A percentile compares a stretch with the other conserved stretches of the same genome.
phyloP scores from a whole-genome alignment of 1,140 invertebrate species.

The Brachionus angularis region DNA sequence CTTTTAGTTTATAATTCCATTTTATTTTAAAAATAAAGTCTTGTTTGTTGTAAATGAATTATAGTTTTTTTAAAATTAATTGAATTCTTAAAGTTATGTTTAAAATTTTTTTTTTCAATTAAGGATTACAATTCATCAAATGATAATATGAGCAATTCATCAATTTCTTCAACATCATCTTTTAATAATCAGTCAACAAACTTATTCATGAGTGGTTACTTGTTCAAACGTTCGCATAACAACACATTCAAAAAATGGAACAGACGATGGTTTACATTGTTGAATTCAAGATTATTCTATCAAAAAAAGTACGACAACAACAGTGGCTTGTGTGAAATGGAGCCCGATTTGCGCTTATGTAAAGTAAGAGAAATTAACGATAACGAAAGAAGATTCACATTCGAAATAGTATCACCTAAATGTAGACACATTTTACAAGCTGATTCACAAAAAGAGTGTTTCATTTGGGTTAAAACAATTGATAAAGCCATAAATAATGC shows the following conservation, averaged over 20 bases:
- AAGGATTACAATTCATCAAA: constrained; percentile 25
- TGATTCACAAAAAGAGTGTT: constrained; percentile 36
- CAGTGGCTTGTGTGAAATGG: constrained; percentile 91
- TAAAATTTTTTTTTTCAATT: neutral
- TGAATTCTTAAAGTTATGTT: no score
- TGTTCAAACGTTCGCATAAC: constrained; percentile 31
- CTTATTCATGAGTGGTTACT: constrained; percentile 18
- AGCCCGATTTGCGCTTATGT: constrained; percentile 87
- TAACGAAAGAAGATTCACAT: constrained; percentile 81
- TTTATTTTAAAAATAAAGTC: neutral
- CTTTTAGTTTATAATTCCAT: neutral
- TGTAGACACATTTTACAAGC: constrained; percentile 53
- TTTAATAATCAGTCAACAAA: neutral
- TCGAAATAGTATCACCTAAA: constrained; percentile 88
- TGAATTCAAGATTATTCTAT: constrained; percentile 44
- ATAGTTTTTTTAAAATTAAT: neutral
- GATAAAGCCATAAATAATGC: constrained; percentile 43
- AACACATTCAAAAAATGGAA: constrained; percentile 38
- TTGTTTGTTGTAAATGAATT: neutral
- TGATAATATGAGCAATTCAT: constrained; percentile 1
- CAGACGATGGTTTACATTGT: constrained; percentile 29
- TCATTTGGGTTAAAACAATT: constrained; percentile 34
- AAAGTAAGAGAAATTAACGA: constrained; percentile 81
- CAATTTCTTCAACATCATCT: constrained; percentile 12
- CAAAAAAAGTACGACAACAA: constrained; percentile 64